Evolutionary conservation across 2,888 invertebrate genomes (phyloP), one percentile per base, ranked within the genome.

Genomic region (Meteorus cinctellus): DNA sequence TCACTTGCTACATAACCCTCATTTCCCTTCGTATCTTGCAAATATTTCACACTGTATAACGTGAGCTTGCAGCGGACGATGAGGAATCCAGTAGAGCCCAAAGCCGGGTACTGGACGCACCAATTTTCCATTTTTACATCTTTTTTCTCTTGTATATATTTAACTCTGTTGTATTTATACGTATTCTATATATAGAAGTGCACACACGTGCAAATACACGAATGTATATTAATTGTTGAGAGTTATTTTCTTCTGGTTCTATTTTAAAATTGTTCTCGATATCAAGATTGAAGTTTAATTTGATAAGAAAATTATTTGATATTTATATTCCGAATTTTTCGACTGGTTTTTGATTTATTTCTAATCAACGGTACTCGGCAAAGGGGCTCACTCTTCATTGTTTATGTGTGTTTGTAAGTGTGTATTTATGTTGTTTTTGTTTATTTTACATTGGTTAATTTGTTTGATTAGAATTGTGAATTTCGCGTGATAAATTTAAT

Each of bases 11-110:
- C 66, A 31, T 62, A 59, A 16, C 80, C 73, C 81, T 48, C 74
- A 72, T 78, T 55, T 70, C 71, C 68, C 70, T n/a, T 48, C 48
- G 2, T 16, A 48, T 1, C n/a, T 48, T 48, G 48, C 48, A n/a
- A 16, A 55, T n/a, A 8, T 55, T 55, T 55, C 19, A 19, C n/a
- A 4, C n/a, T 1, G 55, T 55, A 19, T 55, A 19, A 55, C 19
- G 55, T 10, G 55, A 4, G 8, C 5, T 5, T 19, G 19, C 8
- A 4, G 4, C 55, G 19, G 55, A 55, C 55, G 5, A 55, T 55
- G 55, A 6, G 5, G 55, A 55, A 55, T 78, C 80, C 85, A 85
- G 85, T 85, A 80, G 82, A 82, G 81, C 82, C 81, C 84, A 81
- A 82, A 81, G 82, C 83, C 80, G 84, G 84, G 83, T 74, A 83